Conservation (phyloP, 92 coral and sea anemone genomes). For the Palythoa grandis region DNA sequence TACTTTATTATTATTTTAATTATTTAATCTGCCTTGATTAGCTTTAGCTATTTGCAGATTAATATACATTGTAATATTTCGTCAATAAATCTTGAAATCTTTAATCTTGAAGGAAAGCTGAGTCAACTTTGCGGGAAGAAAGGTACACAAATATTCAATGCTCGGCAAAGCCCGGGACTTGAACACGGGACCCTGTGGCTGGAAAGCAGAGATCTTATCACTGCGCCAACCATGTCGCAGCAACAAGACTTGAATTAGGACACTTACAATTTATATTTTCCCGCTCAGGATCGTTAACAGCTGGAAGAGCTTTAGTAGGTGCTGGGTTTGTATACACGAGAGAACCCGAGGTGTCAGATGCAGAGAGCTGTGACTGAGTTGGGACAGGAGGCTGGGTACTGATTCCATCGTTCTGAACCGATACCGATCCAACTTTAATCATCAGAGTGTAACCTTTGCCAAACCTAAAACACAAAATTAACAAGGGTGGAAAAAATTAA, state of each 20-base stretch:
- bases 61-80: too few species aligned
- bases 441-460: slow-evolving; percentile 94
- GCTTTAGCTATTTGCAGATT: too few species aligned
- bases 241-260: not conserved
- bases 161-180: too few species aligned
- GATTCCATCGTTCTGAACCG: slow-evolving; percentile 25
- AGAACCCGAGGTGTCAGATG: slow-evolving; percentile 3
- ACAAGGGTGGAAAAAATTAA: not conserved
- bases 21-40: too few species aligned
- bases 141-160: too few species aligned
- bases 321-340: slow-evolving; percentile 34
- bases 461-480: slow-evolving; percentile 57
- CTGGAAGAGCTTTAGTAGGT: slow-evolving; percentile 58
- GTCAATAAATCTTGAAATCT: too few species aligned
- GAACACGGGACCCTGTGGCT: too few species aligned
- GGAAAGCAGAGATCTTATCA: too few species aligned
- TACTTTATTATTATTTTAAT: too few species aligned
- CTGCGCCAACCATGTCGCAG: too few species aligned
- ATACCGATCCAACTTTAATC: slow-evolving; percentile 78
- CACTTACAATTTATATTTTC: slow-evolving; percentile 42
- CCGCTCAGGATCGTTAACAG: slow-evolving; percentile 66
- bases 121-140: too few species aligned
- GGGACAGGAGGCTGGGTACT: slow-evolving; percentile 44
- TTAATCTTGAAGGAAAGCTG: too few species aligned
- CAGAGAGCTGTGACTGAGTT: slow-evolving; percentile 15